A percentile compares a stretch with the other conserved stretches of the same genome.
phyloP scores from a whole-genome alignment of 2,797 vertebrate species.

The Galagoides demidoff region DNA sequence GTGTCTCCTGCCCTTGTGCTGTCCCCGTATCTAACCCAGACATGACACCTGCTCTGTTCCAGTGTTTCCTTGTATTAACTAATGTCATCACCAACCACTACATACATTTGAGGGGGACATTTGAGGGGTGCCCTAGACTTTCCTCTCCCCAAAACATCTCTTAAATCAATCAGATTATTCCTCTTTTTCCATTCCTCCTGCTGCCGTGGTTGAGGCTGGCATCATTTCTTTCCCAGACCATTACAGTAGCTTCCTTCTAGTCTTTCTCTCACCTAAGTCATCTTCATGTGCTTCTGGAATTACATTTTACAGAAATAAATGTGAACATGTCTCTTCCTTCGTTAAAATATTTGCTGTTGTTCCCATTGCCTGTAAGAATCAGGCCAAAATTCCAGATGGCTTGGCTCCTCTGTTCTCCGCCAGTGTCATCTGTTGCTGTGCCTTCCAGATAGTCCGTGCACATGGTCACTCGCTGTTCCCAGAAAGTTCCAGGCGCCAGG shows the following conservation, averaged over 20 bases:
- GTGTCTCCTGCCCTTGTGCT: background rate
- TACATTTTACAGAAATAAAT: background rate
- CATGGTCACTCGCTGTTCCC: background rate
- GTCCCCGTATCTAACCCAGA: background rate
- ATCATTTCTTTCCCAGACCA: background rate
- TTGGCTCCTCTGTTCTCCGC: background rate
- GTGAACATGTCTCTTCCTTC: background rate
- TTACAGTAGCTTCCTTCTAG: background rate
- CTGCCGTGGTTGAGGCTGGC: background rate
- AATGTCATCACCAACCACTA: background rate
- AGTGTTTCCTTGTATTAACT: background rate
- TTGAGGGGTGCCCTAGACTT: background rate
- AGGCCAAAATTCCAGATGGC: background rate
- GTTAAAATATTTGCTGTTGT: background rate
- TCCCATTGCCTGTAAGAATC: background rate
- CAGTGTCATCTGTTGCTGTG: background rate
- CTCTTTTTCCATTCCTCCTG: background rate
- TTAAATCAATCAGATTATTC: background rate
- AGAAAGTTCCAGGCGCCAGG: background rate
- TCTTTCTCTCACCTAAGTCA: background rate
- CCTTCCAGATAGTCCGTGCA: background rate
- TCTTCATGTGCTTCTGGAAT: background rate
- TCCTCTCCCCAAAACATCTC: background rate
- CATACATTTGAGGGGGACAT: background rate
- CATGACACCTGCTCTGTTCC: accelerated